Percentiles rank a stretch among this genome's conserved stretches.
phyloP scores from a whole-genome alignment of 2,888 invertebrate genomes.

The Thelaira solivaga region DNA sequence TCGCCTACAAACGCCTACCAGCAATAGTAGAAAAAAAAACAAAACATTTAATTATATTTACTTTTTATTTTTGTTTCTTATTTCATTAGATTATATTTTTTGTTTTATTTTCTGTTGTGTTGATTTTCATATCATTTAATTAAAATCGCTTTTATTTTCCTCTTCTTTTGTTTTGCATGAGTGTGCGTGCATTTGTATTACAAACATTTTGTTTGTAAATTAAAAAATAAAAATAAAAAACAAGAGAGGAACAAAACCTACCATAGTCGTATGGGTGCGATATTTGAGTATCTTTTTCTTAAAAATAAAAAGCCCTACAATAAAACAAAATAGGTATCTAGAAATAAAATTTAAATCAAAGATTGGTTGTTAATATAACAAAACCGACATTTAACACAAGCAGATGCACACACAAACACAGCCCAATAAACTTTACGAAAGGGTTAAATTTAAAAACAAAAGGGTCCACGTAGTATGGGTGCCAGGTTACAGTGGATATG shows the following conservation, averaged over 20 bases:
- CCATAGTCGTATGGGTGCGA: conserved; percentile 55
- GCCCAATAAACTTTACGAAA: too few relatives aligned
- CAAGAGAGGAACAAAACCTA: too few relatives aligned
- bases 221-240: background rate
- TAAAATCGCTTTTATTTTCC: conserved; percentile 65
- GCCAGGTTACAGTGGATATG: too few relatives aligned
- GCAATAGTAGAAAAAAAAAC: conserved; percentile 15
- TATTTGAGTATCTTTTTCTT: conserved; percentile 2
- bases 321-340: background rate
- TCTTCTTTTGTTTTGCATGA: conserved; percentile 24
- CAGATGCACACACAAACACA: too few relatives aligned
- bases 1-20: conserved; percentile 61
- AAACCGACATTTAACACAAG: background rate
- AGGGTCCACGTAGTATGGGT: too few relatives aligned
- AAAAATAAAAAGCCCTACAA: background rate
- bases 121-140: conserved; percentile 67
- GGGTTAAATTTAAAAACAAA: too few relatives aligned
- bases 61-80: conserved; percentile 23
- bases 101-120: conserved; percentile 17
- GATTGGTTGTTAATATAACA: conserved; percentile 11
- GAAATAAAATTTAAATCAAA: conserved; percentile 1
- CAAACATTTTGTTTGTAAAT: background rate
- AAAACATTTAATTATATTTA: conserved; percentile 59
- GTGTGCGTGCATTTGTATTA: background rate
- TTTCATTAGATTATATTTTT: conserved; percentile 23